phyloP scores from a whole-genome alignment of 2,113 vertebrate genomes.

The Paramormyrops kingsleyae region DNA sequence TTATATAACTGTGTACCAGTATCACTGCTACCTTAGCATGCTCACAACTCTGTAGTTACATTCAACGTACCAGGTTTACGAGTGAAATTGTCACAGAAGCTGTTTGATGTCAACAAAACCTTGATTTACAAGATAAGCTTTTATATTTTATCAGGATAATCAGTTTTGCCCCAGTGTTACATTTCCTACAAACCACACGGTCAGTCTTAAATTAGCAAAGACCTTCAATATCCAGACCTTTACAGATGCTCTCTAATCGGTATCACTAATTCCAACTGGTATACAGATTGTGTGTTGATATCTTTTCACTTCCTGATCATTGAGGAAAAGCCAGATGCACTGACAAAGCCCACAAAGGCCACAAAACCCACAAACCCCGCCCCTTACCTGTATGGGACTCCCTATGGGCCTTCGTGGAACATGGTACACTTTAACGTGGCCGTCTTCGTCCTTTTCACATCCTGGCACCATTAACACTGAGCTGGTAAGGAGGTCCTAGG shows the following conservation, averaged over 20 bases:
- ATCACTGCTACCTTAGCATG: background rate
- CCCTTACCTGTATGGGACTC: slow-evolving; percentile 76
- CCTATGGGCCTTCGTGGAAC: slow-evolving; percentile 67
- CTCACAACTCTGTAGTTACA: background rate
- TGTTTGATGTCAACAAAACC: slow-evolving; percentile 1
- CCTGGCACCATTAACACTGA: slow-evolving; percentile 76
- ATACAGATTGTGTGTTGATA: background rate
- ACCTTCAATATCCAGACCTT: background rate
- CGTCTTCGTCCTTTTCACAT: slow-evolving; percentile 72
- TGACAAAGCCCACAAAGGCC: background rate
- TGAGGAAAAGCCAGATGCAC: slow-evolving; percentile 2
- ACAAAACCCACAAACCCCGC: background rate
- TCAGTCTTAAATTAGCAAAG: background rate
- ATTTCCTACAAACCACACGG: background rate
- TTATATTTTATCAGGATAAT: background rate
- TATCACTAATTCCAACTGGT: slow-evolving; percentile 1
- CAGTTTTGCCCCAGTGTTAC: background rate
- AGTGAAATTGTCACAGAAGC: background rate
- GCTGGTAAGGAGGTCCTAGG: slow-evolving; percentile 85
- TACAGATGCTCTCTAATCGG: background rate
- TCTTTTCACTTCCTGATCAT: background rate
- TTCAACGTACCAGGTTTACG: background rate
- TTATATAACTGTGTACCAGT: background rate
- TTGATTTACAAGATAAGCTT: background rate
- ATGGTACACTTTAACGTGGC: slow-evolving; percentile 73